phyloP scores from a whole-genome alignment of 2,113 vertebrate species.

The Pantherophis guttatus region DNA sequence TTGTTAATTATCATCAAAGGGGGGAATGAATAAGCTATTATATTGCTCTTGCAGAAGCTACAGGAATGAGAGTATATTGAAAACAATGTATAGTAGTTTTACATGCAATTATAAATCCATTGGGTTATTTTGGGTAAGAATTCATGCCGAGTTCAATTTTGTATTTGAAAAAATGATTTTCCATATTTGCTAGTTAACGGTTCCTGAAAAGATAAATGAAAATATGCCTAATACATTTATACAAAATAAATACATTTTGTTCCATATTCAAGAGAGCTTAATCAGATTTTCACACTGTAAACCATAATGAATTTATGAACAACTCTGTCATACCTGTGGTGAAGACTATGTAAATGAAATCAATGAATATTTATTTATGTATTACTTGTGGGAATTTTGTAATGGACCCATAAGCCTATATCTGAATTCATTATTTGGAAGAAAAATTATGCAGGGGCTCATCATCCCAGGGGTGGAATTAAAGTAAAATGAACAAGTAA shows the following conservation, averaged over 20 bases:
- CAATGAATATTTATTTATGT: slow-evolving; percentile 77
- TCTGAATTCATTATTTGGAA: slow-evolving; percentile 67
- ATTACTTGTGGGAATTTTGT: slow-evolving; percentile 76
- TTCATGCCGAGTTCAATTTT: slow-evolving; percentile 29
- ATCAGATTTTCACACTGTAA: slow-evolving; percentile 66
- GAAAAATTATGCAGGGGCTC: slow-evolving; percentile 63
- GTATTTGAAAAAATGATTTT: slow-evolving; percentile 27
- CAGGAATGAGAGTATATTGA: slow-evolving; percentile 19
- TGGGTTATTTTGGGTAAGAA: slow-evolving; percentile 34
- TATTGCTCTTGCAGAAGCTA: background rate
- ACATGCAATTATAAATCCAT: background rate
- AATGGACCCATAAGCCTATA: slow-evolving; percentile 66
- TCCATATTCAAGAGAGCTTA: slow-evolving; percentile 58
- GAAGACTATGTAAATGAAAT: slow-evolving; percentile 70
- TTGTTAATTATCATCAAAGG: background rate
- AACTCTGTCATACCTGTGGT: slow-evolving; percentile 55
- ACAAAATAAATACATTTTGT: slow-evolving; percentile 57
- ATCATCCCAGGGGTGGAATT: slow-evolving; percentile 75
- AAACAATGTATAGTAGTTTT: slow-evolving; percentile 2
- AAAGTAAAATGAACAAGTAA: slow-evolving; percentile 78
- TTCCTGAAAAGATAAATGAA: slow-evolving; percentile 47
- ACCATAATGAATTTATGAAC: slow-evolving; percentile 65
- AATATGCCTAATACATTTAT: slow-evolving; percentile 50
- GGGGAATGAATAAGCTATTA: slow-evolving; percentile 10
- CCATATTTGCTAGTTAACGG: slow-evolving; percentile 28